phyloP scores from a whole-genome alignment of 2,888 invertebrate genomes.

The Tipula unca region DNA sequence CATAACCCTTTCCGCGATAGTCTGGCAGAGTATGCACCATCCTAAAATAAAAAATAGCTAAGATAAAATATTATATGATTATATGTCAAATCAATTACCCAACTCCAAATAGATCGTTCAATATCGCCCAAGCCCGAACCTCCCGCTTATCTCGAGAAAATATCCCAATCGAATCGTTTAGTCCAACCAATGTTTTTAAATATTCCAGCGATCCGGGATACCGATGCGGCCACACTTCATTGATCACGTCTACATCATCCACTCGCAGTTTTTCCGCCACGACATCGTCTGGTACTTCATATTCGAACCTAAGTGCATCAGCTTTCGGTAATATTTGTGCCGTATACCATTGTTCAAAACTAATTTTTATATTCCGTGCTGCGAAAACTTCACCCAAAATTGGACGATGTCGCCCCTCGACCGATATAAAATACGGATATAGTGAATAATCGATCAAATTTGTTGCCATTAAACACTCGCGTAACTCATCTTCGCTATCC shows the following conservation, averaged over 20 bases:
- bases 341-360: neutral
- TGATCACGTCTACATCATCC: neutral
- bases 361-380: neutral
- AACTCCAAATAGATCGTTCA: neutral
- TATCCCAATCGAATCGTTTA: neutral
- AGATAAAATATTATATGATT: too few species aligned
- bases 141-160: neutral
- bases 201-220: neutral
- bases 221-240: neutral
- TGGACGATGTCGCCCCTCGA: neutral
- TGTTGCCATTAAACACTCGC: neutral
- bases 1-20: constrained; percentile 33
- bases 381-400: neutral
- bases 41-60: neutral
- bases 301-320: neutral
- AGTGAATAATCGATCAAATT: neutral
- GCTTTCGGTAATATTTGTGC: neutral
- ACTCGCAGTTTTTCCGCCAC: neutral
- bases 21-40: constrained; percentile 25
- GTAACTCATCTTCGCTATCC: neutral
- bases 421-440: neutral
- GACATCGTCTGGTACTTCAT: neutral
- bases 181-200: neutral
- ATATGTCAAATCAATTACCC: neutral
- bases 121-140: neutral